phyloP scores from a whole-genome alignment of 1,140 invertebrate genomes.

The Uloborus diversus region DNA sequence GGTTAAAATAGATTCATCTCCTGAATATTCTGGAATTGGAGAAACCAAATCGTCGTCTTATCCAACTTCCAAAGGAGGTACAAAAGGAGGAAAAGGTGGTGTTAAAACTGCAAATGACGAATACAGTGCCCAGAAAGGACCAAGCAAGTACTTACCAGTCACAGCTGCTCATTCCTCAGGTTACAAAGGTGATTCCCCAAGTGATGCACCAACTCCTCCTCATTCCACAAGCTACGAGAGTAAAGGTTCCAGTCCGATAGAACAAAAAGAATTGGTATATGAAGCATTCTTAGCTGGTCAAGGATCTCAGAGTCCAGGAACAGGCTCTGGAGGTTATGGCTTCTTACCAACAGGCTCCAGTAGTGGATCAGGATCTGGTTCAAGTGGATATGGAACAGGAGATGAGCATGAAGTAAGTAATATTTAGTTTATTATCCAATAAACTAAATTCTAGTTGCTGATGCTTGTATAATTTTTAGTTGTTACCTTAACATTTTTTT shows the following conservation, averaged over 20 bases:
- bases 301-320: not conserved
- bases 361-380: not conserved
- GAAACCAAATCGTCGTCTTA: too few species aligned
- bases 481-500: too few species aligned
- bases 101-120: not conserved
- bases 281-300: conserved; percentile 9
- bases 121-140: not conserved
- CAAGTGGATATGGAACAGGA: not conserved
- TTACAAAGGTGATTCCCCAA: too few species aligned
- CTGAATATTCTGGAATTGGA: conserved; percentile 4
- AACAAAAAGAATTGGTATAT: conserved; percentile 19
- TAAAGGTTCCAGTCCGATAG: not conserved
- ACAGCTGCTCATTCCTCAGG: not conserved
- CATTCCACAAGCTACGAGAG: too few species aligned
- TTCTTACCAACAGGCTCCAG: not conserved
- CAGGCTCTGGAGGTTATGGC: conserved; percentile 23
- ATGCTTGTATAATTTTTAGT: too few species aligned
- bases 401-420: conserved; percentile 14
- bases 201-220: not conserved
- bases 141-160: conserved; percentile 16
- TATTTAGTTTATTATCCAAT: too few species aligned
- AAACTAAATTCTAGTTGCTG: too few species aligned
- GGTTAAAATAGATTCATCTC: too few species aligned
- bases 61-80: too few species aligned
- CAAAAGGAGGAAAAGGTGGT: not conserved